Conservation (phyloP, 2,888 invertebrate genomes). For the Dermolepida albohirtum region DNA sequence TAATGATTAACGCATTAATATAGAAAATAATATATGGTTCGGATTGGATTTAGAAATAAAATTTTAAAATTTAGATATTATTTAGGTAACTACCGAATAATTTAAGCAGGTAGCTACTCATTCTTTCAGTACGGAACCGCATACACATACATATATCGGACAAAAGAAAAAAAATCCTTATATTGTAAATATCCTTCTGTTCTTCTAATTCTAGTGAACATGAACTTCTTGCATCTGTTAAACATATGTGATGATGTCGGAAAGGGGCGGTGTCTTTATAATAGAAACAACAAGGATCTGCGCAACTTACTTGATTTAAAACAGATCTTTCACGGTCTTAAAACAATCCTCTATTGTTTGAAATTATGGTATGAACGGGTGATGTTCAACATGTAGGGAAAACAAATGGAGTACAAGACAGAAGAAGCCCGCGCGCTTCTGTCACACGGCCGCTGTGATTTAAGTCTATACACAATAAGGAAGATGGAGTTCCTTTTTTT, state of each 20-base stretch:
- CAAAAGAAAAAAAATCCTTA: constrained; percentile 16
- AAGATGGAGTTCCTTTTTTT: constrained; percentile 3
- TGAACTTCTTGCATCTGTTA: constrained; percentile 43
- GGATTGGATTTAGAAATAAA: too few species aligned
- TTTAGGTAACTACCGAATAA: too few species aligned
- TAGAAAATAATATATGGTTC: too few species aligned
- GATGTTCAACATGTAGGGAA: constrained; percentile 29
- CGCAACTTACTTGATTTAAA: constrained; percentile 51
- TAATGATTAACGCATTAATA: too few species aligned
- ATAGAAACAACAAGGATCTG: constrained; percentile 50
- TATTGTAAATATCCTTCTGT: constrained; percentile 32
- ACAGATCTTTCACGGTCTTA: constrained; percentile 49
- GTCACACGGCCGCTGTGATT: constrained; percentile 15
- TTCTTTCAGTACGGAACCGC: too few species aligned
- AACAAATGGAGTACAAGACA: constrained; percentile 44
- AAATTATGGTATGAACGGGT: constrained; percentile 40
- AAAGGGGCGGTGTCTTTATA: constrained; percentile 48
- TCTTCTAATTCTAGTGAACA: constrained; percentile 26
- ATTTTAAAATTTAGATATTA: too few species aligned
- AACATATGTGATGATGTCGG: constrained; percentile 46
- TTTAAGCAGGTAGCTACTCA: too few species aligned
- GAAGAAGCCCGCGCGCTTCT: constrained; percentile 38
- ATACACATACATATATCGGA: background rate
- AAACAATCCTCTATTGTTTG: constrained; percentile 53
- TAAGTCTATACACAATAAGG: constrained; percentile 24